Percentiles rank a stretch among this genome's conserved stretches.
Conservation (phyloP, 2,888 invertebrate species). For the Hermodice carunculata region DNA sequence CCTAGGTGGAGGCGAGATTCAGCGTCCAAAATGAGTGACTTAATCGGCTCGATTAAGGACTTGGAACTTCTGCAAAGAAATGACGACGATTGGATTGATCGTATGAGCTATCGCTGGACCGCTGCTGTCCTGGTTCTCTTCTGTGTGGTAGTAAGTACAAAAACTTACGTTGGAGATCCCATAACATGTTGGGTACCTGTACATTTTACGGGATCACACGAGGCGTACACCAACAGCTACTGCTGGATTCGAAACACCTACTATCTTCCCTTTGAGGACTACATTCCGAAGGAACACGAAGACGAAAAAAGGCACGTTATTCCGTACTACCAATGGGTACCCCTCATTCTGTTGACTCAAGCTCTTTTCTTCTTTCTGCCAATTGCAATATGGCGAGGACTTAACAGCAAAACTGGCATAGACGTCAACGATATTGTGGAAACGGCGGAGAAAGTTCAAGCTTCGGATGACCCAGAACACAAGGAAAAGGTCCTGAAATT, state of each 20-base stretch:
- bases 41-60: too few species aligned
- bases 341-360: constrained; percentile 43
- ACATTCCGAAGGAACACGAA: constrained; percentile 46
- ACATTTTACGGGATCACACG: too few species aligned
- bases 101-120: too few species aligned
- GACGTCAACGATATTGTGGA: constrained; percentile 10
- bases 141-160: too few species aligned
- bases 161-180: too few species aligned
- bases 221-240: constrained; percentile 44
- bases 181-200: too few species aligned
- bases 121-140: too few species aligned
- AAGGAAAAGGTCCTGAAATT: constrained; percentile 1
- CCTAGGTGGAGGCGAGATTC: too few species aligned
- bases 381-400: neutral
- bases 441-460: constrained; percentile 2
- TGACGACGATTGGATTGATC: too few species aligned
- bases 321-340: constrained; percentile 48
- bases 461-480: neutral
- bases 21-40: too few species aligned
- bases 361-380: constrained; percentile 30
- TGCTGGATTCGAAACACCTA: constrained; percentile 48
- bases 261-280: constrained; percentile 43
- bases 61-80: too few species aligned
- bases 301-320: constrained; percentile 39
- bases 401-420: constrained; percentile 8